Conservation (phyloP, 2,888 invertebrate species). For the Epirrhoe alternata region DNA sequence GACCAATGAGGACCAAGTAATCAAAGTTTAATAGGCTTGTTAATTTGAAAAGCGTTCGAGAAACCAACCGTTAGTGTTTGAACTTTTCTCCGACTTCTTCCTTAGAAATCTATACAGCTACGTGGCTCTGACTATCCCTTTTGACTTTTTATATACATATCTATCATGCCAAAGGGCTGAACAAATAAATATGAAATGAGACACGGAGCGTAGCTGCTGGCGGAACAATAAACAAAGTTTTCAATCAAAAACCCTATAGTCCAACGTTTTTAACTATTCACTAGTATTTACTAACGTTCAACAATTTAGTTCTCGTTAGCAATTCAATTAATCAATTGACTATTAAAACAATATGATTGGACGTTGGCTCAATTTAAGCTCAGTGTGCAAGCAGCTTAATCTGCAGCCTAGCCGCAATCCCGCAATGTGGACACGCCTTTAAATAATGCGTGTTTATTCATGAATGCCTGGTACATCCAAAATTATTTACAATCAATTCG, state of each 20-base stretch:
- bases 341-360: not conserved
- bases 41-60: too few relatives aligned
- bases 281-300: not conserved
- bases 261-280: not conserved
- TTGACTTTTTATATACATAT: too few relatives aligned
- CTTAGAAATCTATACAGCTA: not conserved
- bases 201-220: not conserved
- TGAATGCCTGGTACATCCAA: not conserved
- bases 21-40: too few relatives aligned
- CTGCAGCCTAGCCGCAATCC: not conserved
- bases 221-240: not conserved
- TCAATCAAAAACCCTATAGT: not conserved
- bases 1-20: too few relatives aligned
- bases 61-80: too few relatives aligned
- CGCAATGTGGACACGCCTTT: not conserved
- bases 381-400: not conserved
- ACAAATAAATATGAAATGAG: too few relatives aligned
- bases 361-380: not conserved
- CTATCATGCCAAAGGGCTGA: too few relatives aligned
- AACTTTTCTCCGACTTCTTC: not conserved
- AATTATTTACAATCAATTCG: not conserved
- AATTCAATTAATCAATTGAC: not conserved
- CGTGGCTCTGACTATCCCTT: too few relatives aligned
- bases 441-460: not conserved
- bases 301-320: not conserved